Conservation (phyloP, 2,113 vertebrate species). For the Eclectus roratus region DNA sequence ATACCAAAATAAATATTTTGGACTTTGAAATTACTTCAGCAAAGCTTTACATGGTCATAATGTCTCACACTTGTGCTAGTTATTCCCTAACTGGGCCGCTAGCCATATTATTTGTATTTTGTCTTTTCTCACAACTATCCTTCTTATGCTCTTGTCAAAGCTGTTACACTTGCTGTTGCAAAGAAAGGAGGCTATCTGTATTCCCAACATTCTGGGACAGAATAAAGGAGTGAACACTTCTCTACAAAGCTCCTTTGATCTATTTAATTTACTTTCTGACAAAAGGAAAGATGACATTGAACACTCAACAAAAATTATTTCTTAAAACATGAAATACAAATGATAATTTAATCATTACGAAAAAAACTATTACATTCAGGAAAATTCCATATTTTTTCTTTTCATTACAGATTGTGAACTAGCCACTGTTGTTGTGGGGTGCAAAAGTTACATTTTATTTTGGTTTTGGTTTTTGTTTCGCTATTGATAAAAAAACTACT, state of each 20-base stretch:
- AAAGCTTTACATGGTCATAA: conserved; percentile 2
- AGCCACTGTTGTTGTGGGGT: background rate
- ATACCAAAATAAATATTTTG: background rate
- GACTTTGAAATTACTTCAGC: background rate
- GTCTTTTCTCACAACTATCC: conserved; percentile 49
- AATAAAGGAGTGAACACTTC: conserved; percentile 69
- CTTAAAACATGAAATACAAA: conserved; percentile 48
- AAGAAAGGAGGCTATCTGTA: conserved; percentile 69
- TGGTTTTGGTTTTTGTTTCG: background rate
- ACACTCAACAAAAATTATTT: conserved; percentile 52
- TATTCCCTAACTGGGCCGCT: conserved; percentile 3
- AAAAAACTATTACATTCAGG: conserved; percentile 21
- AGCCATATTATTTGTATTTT: conserved; percentile 66
- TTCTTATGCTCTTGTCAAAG: conserved; percentile 63
- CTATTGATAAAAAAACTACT: background rate
- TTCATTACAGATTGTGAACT: background rate
- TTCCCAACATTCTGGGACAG: conserved; percentile 49
- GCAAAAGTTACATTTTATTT: background rate
- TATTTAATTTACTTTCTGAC: conserved; percentile 68
- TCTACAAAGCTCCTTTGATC: conserved; percentile 70
- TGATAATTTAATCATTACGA: conserved; percentile 49
- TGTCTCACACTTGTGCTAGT: background rate
- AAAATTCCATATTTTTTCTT: background rate
- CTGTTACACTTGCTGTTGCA: conserved; percentile 43
- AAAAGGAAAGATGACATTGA: conserved; percentile 68